Evolutionary conservation across 2,888 invertebrate genomes (phyloP).

Genomic region (Xestoiulus laeticollis): DNA sequence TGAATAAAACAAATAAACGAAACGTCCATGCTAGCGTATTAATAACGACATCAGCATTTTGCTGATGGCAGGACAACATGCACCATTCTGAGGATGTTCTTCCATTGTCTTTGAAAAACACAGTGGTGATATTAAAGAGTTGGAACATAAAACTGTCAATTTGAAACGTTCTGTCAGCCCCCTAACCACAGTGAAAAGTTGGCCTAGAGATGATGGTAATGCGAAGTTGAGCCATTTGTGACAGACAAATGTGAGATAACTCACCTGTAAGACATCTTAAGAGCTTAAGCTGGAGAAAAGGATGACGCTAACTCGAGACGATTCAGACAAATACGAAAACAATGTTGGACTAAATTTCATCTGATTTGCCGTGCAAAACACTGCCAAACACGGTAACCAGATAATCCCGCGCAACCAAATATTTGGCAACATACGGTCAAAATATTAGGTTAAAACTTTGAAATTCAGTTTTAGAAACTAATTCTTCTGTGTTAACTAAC

Average conservation of each 20-base stretch:
- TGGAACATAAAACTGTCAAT: not conserved
- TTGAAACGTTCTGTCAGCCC: not conserved
- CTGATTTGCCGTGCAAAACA: too few relatives aligned
- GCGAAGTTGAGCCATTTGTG: not conserved
- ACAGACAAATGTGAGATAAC: not conserved
- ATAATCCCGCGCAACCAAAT: too few relatives aligned
- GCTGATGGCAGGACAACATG: not conserved
- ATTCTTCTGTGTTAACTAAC: too few relatives aligned
- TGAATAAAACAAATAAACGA: slow-evolving; percentile 20
- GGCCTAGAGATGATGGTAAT: not conserved
- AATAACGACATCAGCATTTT: not conserved
- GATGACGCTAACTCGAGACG: too few relatives aligned
- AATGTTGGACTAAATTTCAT: too few relatives aligned
- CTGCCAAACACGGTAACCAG: too few relatives aligned
- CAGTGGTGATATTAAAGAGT: not conserved
- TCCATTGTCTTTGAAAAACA: not conserved
- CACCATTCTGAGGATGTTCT: not conserved
- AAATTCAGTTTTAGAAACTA: too few relatives aligned
- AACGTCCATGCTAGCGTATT: slow-evolving; percentile 21
- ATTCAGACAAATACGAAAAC: too few relatives aligned
- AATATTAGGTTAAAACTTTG: too few relatives aligned
- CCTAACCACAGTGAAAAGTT: not conserved
- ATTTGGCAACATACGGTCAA: too few relatives aligned
- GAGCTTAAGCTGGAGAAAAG: too few relatives aligned
- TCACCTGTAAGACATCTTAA: not conserved